A percentile compares a stretch with the other conserved stretches of the same genome.
Conservation (phyloP, 2,888 invertebrate genomes). For the Chelonus formosanus region DNA sequence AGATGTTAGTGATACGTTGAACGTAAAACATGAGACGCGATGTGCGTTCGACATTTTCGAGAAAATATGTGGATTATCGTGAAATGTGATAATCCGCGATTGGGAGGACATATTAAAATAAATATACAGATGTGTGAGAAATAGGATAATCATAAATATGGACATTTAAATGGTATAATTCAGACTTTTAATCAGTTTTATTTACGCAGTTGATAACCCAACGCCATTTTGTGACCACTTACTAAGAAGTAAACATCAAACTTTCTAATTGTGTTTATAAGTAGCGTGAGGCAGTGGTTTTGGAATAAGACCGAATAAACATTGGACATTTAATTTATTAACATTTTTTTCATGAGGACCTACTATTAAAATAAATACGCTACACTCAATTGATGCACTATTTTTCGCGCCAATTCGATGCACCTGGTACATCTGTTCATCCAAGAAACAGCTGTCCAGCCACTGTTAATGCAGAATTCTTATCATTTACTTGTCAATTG, state of each 20-base stretch:
- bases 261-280: constrained; percentile 51
- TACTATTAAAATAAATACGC: neutral
- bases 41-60: constrained; percentile 46
- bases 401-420: constrained; percentile 55
- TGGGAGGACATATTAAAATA: constrained; percentile 24
- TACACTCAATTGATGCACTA: constrained; percentile 4
- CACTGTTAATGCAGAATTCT: constrained; percentile 34
- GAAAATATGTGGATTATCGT: constrained; percentile 36
- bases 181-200: neutral
- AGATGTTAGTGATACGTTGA: constrained; percentile 46
- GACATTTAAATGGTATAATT: neutral
- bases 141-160: constrained; percentile 5
- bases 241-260: constrained; percentile 52
- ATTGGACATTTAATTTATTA: constrained; percentile 1
- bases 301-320: neutral
- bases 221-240: constrained; percentile 56
- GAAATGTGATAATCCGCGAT: constrained; percentile 31
- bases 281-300: constrained; percentile 23
- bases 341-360: neutral
- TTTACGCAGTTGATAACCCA: constrained; percentile 30
- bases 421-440: constrained; percentile 54
- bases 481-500: constrained; percentile 33
- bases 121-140: constrained; percentile 1
- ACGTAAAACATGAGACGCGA: constrained; percentile 49
- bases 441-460: constrained; percentile 55